These are phyloP conservation scores for Orthonevra nobilis DNA, from an alignment of 2,888 invertebrate genomes.

Conservation along the genomic window DNA sequence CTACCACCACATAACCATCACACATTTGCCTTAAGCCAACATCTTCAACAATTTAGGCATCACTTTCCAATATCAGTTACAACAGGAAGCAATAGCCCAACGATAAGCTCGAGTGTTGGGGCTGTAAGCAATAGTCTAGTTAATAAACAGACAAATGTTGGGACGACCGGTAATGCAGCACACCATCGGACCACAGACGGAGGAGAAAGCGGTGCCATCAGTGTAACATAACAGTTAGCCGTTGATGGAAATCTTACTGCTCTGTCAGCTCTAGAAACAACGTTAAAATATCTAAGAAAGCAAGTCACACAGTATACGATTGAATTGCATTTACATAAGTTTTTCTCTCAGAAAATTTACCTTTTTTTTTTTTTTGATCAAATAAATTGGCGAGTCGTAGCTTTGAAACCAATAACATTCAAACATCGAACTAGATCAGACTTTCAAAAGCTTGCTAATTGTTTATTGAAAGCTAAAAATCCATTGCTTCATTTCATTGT, in stretches of 20 bases:
- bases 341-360: too few relatives aligned
- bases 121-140: constrained; percentile 23
- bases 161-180: constrained; percentile 47
- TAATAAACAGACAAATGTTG: constrained; percentile 56
- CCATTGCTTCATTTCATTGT: too few relatives aligned
- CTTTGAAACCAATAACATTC: too few relatives aligned
- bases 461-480: too few relatives aligned
- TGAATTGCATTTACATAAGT: constrained; percentile 40
- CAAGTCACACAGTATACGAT: constrained; percentile 68
- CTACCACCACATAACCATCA: constrained; percentile 65
- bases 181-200: constrained; percentile 61
- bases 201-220: constrained; percentile 78
- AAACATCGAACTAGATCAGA: too few relatives aligned
- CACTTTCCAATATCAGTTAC: constrained; percentile 73
- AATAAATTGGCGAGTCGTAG: constrained; percentile 26
- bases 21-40: constrained; percentile 74
- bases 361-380: constrained; percentile 11
- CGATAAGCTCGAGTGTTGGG: constrained; percentile 34
- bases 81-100: constrained; percentile 62
- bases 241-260: constrained; percentile 31
- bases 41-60: constrained; percentile 76
- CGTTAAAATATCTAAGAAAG: constrained; percentile 34
- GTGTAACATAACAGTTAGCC: constrained; percentile 78
- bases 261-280: constrained; percentile 16
- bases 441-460: too few relatives aligned